phyloP scores from a whole-genome alignment of 2,113 vertebrate genomes.

The Alethe castanea region DNA sequence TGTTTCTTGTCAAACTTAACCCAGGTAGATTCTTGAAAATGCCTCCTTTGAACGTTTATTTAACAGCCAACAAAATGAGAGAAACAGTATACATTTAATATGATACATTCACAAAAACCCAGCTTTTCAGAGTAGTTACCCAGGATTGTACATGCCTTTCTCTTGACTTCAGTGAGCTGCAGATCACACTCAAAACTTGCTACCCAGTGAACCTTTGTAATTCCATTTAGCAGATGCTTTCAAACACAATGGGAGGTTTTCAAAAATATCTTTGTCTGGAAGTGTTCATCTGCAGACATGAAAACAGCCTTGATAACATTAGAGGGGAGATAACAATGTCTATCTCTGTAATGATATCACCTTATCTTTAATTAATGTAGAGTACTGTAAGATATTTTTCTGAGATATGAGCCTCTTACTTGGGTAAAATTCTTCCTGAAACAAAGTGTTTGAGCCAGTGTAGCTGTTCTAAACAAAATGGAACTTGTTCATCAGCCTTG shows the following conservation, averaged over 20 bases:
- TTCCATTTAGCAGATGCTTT: slow-evolving; percentile 34
- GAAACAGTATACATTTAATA: not conserved
- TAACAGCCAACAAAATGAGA: not conserved
- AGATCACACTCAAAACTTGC: not conserved
- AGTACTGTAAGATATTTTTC: slow-evolving; percentile 7
- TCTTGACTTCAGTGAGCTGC: not conserved
- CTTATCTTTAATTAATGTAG: slow-evolving; percentile 54
- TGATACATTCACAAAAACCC: not conserved
- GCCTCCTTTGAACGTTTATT: not conserved
- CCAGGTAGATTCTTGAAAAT: not conserved
- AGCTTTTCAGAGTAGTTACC: not conserved
- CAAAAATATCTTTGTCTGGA: slow-evolving; percentile 25
- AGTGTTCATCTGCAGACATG: slow-evolving; percentile 13
- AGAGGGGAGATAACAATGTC: slow-evolving; percentile 10
- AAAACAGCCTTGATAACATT: slow-evolving; percentile 42
- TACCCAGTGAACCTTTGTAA: not conserved
- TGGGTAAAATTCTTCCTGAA: not conserved
- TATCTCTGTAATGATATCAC: slow-evolving; percentile 23
- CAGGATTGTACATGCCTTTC: not conserved
- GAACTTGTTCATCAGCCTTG: not conserved
- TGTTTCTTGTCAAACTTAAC: not conserved
- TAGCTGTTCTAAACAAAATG: not conserved
- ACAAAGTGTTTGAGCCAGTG: not conserved
- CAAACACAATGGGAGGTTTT: slow-evolving; percentile 36
- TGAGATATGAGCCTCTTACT: not conserved